A percentile compares a stretch with the other conserved stretches of the same genome.
Conservation (phyloP, 1,140 invertebrate genomes). For the Anadara kagoshimensis region DNA sequence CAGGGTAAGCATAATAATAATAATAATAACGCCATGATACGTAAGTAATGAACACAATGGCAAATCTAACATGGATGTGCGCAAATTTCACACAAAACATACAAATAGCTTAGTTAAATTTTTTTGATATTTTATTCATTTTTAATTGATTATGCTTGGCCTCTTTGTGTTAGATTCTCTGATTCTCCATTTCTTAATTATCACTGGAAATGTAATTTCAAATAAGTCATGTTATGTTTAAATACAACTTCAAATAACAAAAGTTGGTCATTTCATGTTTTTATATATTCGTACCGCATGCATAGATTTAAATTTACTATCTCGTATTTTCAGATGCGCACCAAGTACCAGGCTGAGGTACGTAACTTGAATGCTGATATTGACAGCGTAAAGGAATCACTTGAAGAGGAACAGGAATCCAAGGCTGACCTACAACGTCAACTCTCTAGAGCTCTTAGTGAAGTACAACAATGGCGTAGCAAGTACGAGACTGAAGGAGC, state of each 20-base stretch:
- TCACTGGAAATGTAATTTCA: too few species aligned
- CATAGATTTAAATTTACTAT: neutral
- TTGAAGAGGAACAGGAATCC: constrained; percentile 91
- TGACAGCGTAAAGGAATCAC: constrained; percentile 96
- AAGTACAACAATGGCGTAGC: constrained; percentile 90
- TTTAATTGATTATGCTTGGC: too few species aligned
- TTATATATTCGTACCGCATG: neutral
- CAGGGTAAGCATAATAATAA: constrained; percentile 78
- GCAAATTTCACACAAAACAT: neutral
- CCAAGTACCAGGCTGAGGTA: constrained; percentile 73
- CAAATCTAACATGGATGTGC: neutral
- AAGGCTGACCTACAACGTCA: constrained; percentile 87
- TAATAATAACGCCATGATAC: too few species aligned
- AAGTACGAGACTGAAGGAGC: constrained; percentile 98
- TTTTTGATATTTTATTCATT: neutral
- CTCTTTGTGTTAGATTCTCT: too few species aligned
- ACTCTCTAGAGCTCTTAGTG: constrained; percentile 97
- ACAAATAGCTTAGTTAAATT: neutral
- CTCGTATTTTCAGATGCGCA: constrained; percentile 35
- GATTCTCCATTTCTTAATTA: too few species aligned
- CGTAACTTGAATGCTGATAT: constrained; percentile 96
- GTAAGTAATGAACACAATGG: too few species aligned
- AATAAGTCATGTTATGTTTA: too few species aligned
- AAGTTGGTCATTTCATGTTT: too few species aligned
- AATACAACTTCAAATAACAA: too few species aligned